Evolutionary conservation across 2,888 invertebrate species (phyloP), one percentile per base, ranked within the genome.

Genomic region (Priapulus caudatus): DNA sequence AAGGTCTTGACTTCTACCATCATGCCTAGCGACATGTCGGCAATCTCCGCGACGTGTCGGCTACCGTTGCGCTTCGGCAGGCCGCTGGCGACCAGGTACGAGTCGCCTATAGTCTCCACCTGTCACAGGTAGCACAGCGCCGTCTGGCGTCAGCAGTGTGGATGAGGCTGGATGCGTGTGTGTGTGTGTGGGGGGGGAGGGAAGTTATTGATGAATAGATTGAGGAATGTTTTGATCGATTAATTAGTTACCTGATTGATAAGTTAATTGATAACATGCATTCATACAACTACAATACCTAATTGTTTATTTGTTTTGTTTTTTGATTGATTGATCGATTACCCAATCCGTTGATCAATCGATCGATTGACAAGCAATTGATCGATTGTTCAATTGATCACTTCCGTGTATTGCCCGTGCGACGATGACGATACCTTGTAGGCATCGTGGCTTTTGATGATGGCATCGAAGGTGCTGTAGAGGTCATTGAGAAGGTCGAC

Each of bases 41-140:
- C 33, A 33, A 33, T 33, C n/a, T 33, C 33, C n/a, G n/a, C 33
- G 33, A 33, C 33, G n/a, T 33, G 33, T 10, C n/a, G 33, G n/a
- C n/a, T n/a, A 33, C n/a, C 33, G n/a, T 33, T 33, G 5, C 33
- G 5, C 5, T 33, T 33, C n/a, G 33, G 33, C 33, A 33, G n/a
- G n/a, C 33, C 33, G n/a, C 33, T 33, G 10, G n/a, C 33, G n/a
- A 33, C 33, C 33, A 33, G n/a, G 33, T 33, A 33, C 5, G 33
- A 33, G 33, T 33, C 33, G 33, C 33, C 33, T 10, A 33, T 33
- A 10, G 33, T 33, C 33, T 33, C 33, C 5, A 33, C 33, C 33
- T 33, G 33, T 33, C 33, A 33, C n/a, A n/a, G n/a, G n/a, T n/a
- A n/a, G n/a, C n/a, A n/a, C n/a, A n/a, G n/a, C n/a, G n/a, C n/a